Conservation (phyloP, 64 coral and sea anemone genomes). For the Hydrozoanthus tunicans region DNA sequence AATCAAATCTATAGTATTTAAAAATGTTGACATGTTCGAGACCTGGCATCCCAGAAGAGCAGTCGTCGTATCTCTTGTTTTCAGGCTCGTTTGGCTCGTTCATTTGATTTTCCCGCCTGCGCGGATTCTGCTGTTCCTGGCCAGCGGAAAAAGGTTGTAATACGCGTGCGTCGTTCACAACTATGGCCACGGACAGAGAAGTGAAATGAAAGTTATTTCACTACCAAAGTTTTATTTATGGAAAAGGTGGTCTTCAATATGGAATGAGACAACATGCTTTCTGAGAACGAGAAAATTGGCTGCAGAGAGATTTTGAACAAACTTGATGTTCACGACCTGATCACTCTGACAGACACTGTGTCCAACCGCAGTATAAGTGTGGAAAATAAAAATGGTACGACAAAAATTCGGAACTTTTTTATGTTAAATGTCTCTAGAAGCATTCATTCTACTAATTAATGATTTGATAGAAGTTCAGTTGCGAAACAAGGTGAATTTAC, state of each 20-base stretch:
- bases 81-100: too few relatives aligned
- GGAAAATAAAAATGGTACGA: constrained; percentile 78
- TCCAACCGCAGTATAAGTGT: constrained; percentile 72
- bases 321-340: constrained; percentile 65
- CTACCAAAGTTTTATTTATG: neutral
- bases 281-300: constrained; percentile 76
- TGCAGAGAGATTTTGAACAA: constrained; percentile 65
- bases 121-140: neutral
- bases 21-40: too few relatives aligned
- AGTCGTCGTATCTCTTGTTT: too few relatives aligned
- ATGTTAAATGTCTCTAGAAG: neutral
- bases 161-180: neutral
- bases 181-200: too few relatives aligned
- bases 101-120: neutral
- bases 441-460: neutral
- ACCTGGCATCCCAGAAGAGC: neutral
- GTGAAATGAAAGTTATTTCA: neutral
- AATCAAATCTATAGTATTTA: too few relatives aligned
- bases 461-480: neutral
- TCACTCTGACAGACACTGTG: constrained; percentile 89
- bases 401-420: neutral
- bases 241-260: neutral
- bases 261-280: constrained; percentile 53
- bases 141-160: neutral
- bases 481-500: too few relatives aligned